Evolutionary conservation across 2,113 vertebrate species (phyloP).

Genomic region (Menura novaehollandiae): DNA sequence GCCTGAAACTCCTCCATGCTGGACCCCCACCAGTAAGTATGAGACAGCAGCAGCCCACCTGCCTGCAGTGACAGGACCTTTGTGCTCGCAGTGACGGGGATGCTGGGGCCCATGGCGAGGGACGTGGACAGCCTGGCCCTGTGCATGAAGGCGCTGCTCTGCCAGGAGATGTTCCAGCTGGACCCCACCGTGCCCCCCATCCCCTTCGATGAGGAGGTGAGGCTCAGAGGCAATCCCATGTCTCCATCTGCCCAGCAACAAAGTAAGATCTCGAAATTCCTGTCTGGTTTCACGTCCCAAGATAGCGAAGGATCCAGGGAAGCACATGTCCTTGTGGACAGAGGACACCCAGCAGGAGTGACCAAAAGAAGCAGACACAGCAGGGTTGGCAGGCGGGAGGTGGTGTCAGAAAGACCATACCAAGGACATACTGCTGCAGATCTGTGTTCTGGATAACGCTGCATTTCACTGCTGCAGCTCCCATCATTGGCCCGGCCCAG

Average conservation of each 20-base stretch:
- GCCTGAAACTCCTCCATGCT: not conserved
- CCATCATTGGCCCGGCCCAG: not conserved
- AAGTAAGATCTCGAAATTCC: not conserved
- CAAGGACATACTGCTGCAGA: not conserved
- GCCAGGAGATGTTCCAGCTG: constrained; percentile 83
- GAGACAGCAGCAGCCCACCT: not conserved
- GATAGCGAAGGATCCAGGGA: not conserved
- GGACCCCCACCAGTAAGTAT: not conserved
- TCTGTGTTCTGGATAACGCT: not conserved
- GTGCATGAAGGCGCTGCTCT: constrained; percentile 83
- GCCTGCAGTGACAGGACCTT: not conserved
- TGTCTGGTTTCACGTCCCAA: not conserved
- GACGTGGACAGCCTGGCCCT: constrained; percentile 87
- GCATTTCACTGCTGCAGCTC: not conserved
- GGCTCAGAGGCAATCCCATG: not conserved
- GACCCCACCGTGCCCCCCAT: constrained; percentile 83
- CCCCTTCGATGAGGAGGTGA: constrained; percentile 80
- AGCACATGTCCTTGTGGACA: not conserved
- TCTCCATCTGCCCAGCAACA: not conserved
- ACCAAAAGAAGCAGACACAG: not conserved
- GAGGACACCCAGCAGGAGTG: not conserved
- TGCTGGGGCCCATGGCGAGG: constrained; percentile 75
- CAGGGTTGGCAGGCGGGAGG: not conserved
- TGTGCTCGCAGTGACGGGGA: not conserved
- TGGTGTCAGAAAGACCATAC: not conserved